Evolutionary conservation across 2,797 vertebrate genomes (phyloP), one percentile per base, ranked within the genome.

Genomic region (Liparis tanakae): DNA sequence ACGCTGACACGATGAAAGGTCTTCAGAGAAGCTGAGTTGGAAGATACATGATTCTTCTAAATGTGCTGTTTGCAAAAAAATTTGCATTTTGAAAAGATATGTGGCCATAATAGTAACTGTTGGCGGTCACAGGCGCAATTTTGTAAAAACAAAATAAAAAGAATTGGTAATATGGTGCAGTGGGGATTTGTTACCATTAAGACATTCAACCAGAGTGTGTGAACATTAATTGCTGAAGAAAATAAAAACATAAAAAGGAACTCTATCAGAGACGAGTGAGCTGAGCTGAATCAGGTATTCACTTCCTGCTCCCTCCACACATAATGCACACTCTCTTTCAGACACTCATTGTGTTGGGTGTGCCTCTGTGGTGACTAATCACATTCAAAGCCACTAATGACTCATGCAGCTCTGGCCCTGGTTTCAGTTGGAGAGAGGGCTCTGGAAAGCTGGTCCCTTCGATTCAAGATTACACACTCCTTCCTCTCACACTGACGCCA

Each of bases 311-410:
- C 36, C 25, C 62, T 73, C 41, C 57, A 55, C 67, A 62, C 62
- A 56, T 55, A 7, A 1, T 67, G 30, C 39, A 59, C 59, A 54
- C 44, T 37, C 54, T 64, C 61, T 36, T 63, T 78, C 65, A 79
- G 44, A 79, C 25, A 84, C 63, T 36, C 70, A 85, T 85, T 80
- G 80, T 80, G 61, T 77, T 83, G 5, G 4, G 34, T 69, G 58
- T 59, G 71, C 37, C 74, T 72, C 55, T 68, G 79, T 83, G 86
- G 80, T 89, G 87, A 91, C 78, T 89, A 90, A 89, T 89, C 81
- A 82, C 85, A 75, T 84, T 84, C 83, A 82, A 74, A 88, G 86
- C 82, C 83, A 63, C 83, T 88, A 88, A 91, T 92, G 91, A 90
- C 83, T 92, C 87, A 90, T 88, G 76, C 80, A 72, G 80, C 74